phyloP scores from a whole-genome alignment of 2,113 vertebrate genomes.

The Odocoileus hemionus region DNA sequence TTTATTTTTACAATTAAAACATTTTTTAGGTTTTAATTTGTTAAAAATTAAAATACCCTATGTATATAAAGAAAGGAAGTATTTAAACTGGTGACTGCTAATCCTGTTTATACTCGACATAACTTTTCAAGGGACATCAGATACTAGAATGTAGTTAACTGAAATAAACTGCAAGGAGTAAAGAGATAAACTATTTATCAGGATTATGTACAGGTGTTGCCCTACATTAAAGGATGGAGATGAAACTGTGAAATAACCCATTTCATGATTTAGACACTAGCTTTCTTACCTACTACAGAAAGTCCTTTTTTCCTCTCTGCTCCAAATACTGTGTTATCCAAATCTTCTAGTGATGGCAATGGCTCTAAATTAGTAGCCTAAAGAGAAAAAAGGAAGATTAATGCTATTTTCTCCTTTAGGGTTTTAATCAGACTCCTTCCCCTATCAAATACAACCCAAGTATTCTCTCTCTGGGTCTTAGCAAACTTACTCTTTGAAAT shows the following conservation, averaged over 20 bases:
- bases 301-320: conserved; percentile 85
- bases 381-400: conserved; percentile 36
- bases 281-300: conserved; percentile 86
- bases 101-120: neutral
- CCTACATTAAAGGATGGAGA: neutral
- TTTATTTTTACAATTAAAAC: conserved; percentile 39
- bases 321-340: conserved; percentile 92
- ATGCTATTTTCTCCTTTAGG: neutral
- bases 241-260: neutral
- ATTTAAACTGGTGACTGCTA: neutral
- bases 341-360: conserved; percentile 87
- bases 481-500: conserved; percentile 4
- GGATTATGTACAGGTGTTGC: neutral
- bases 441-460: neutral
- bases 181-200: neutral
- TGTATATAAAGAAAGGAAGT: conserved; percentile 21
- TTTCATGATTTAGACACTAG: neutral
- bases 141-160: neutral
- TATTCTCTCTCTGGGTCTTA: neutral
- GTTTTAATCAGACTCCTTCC: conserved; percentile 3
- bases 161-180: neutral
- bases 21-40: conserved; percentile 17
- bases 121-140: conserved; percentile 22
- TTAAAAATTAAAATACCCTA: conserved; percentile 23
- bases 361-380: conserved; percentile 87